phyloP scores from a whole-genome alignment of 2,113 vertebrate species.

The Aphelocoma coerulescens region DNA sequence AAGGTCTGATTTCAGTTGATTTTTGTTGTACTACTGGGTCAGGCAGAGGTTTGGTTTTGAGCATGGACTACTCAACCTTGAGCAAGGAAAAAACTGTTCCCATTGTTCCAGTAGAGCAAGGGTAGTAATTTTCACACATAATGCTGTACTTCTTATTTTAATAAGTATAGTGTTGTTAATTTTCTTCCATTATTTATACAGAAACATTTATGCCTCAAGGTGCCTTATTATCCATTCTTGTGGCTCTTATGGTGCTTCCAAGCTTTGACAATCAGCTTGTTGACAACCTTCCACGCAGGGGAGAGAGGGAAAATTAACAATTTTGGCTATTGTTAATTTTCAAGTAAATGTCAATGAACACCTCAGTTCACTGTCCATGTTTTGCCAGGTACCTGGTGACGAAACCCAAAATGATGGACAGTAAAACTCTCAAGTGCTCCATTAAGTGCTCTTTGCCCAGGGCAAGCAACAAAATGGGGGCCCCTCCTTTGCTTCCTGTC shows the following conservation, averaged over 20 bases:
- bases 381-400: neutral
- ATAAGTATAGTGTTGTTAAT: neutral
- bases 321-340: neutral
- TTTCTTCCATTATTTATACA: neutral
- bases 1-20: neutral
- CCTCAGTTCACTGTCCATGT: neutral
- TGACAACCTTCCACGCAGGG: neutral
- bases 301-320: neutral
- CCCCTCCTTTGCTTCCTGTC: neutral
- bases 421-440: neutral
- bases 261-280: neutral
- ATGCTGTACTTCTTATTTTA: neutral
- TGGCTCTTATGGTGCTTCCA: neutral
- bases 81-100: neutral
- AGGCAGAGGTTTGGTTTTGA: neutral
- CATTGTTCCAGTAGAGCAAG: neutral
- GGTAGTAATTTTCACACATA: neutral
- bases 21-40: neutral
- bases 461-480: neutral
- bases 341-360: neutral
- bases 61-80: neutral
- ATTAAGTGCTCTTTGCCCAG: neutral
- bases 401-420: neutral
- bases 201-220: constrained; percentile 18
- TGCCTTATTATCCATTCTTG: neutral